These are phyloP conservation scores for Melanerpes formicivorus DNA, from an alignment of 2,113 vertebrate species.

Conservation along the genomic window DNA sequence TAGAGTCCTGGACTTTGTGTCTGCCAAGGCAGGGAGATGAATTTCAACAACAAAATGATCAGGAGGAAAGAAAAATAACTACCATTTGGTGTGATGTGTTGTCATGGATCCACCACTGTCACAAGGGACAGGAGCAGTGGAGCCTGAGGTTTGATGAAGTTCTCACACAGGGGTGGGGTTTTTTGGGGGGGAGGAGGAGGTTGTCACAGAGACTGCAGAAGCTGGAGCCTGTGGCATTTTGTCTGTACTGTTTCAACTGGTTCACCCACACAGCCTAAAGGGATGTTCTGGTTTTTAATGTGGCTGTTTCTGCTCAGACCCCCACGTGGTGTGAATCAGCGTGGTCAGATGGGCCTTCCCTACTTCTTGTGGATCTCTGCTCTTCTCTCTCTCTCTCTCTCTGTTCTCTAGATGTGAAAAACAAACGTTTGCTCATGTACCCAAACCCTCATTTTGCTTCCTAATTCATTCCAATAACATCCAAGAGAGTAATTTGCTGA, in stretches of 20 bases:
- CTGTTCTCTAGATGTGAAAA: not conserved
- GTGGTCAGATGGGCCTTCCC: not conserved
- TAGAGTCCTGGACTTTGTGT: not conserved
- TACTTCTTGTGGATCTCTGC: not conserved
- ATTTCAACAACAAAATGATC: not conserved
- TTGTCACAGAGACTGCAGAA: not conserved
- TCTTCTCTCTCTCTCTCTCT: not conserved
- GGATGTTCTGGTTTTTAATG: not conserved
- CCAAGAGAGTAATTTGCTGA: not conserved
- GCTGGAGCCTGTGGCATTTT: not conserved
- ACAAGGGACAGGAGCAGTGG: not conserved
- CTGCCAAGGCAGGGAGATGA: not conserved
- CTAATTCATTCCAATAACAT: not conserved
- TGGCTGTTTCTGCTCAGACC: conserved; percentile 10
- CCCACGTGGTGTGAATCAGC: not conserved
- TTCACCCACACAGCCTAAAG: not conserved
- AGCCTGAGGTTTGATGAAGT: conserved; percentile 20
- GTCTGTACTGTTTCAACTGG: conserved; percentile 10
- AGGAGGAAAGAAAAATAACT: not conserved
- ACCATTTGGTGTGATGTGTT: not conserved
- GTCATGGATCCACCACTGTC: not conserved
- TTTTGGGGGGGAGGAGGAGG: not conserved
- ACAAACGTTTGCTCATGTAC: accelerated
- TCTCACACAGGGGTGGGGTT: not conserved
- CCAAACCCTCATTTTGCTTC: not conserved